phyloP scores from a whole-genome alignment of 2,113 vertebrate species.

The Balaeniceps rex region DNA sequence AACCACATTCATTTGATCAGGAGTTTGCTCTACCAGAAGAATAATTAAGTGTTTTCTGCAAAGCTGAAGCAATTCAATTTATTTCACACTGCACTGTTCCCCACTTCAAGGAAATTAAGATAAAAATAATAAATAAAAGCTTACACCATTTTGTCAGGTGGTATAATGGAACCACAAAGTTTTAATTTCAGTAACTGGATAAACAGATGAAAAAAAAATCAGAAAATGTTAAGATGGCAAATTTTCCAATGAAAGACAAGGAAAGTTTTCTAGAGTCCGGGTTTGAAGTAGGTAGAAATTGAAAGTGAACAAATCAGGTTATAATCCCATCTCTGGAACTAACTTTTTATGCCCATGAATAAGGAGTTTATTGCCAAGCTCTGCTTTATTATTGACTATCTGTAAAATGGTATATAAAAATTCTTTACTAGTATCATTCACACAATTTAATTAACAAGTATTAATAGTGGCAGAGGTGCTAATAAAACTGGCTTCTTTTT shows the following conservation, averaged over 20 bases:
- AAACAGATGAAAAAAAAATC: not conserved
- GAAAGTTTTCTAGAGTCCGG: not conserved
- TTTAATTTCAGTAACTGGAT: not conserved
- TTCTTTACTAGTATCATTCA: not conserved
- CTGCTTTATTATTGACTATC: not conserved
- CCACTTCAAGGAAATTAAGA: not conserved
- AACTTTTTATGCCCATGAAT: not conserved
- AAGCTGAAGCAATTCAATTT: not conserved
- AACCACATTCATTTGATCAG: not conserved
- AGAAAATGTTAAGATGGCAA: not conserved
- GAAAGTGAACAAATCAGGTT: not conserved
- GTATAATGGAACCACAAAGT: not conserved
- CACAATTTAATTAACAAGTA: not conserved
- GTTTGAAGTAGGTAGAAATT: not conserved
- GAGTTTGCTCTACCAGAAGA: not conserved
- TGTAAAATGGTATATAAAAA: not conserved
- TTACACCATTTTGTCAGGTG: not conserved
- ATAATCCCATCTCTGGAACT: not conserved
- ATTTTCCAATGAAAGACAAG: not conserved
- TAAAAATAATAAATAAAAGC: not conserved
- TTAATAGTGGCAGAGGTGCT: not conserved
- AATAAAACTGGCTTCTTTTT: not conserved
- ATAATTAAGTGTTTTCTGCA: not conserved
- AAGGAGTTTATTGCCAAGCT: not conserved
- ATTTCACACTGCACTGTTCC: not conserved